phyloP scores from a whole-genome alignment of 2,113 vertebrate species.

The Strix uralensis region DNA sequence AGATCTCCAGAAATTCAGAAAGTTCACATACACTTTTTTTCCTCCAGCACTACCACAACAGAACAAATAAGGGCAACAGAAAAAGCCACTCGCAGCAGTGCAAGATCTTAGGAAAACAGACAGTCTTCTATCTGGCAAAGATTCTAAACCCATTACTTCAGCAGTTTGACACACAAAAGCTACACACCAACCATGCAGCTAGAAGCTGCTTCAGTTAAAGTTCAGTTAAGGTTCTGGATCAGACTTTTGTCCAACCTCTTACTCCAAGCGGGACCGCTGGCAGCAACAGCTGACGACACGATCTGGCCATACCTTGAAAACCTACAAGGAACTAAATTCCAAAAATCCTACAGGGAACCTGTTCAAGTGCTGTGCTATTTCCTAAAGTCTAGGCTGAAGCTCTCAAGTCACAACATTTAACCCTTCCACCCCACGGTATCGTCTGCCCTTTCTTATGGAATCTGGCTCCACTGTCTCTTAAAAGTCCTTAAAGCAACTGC shows the following conservation, averaged over 20 bases:
- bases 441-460: accelerated
- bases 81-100: neutral
- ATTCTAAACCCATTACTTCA: neutral
- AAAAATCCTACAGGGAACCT: neutral
- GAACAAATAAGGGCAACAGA: neutral
- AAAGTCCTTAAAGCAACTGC: accelerated
- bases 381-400: neutral
- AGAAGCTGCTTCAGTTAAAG: neutral
- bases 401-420: neutral
- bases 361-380: neutral
- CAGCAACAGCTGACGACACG: neutral
- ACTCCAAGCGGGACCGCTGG: neutral
- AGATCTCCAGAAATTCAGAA: neutral
- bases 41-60: neutral
- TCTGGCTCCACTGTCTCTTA: neutral
- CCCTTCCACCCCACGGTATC: accelerated
- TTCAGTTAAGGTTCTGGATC: neutral
- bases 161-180: neutral
- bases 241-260: neutral
- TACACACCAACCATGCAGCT: neutral
- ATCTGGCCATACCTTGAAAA: neutral
- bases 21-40: neutral
- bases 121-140: neutral
- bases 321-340: neutral
- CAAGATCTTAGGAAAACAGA: neutral